Evolutionary conservation across 2,888 invertebrate species (phyloP), one percentile per base, ranked within the genome.

Genomic region (Cabera pusaria): DNA sequence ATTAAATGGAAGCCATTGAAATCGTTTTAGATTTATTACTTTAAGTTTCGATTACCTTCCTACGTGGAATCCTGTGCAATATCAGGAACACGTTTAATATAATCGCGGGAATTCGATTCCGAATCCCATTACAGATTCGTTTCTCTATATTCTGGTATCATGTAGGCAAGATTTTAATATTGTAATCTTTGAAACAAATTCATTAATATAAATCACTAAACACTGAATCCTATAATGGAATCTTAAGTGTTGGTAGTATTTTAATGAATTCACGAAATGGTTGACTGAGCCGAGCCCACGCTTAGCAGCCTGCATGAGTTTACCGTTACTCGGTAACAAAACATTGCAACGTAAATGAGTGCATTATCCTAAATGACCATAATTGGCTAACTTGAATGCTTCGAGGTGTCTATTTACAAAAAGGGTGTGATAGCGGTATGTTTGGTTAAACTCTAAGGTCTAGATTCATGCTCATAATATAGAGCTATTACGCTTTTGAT

Each of bases 321-420:
- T 50, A 68, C 71, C 67, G 69, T 70, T 70, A 64, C 28, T 37
- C 46, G 40, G 43, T 49, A 65, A 70, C 63, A 67, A 68, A 70
- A 64, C 62, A 57, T 59, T 64, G 65, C 63, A 65, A 59, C 61
- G 44, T 63, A 63, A 70, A 72, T 59, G 67, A 69, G 62, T 68
- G 68, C 70, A 71, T 69, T 72, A 73, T 72, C 66, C 71, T 65
- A 68, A 69, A 72, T 73, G 56, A 44, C 68, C 63, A 63, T 71
- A 71, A 64, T 65, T 50, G 59, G 64, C 40, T 44, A 29, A 52
- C 48, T 52, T 61, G 57, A 53, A 64, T 57, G 55, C 56, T 32
- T 48, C 52, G 42, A 49, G 52, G 52, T 50, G 44, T 59, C 56
- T 63, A 59, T 66, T 56, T 26, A 38, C 56, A 49, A 51, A 49